Conservation (phyloP, 2,113 vertebrate species). For the Poeciliopsis occidentalis region DNA sequence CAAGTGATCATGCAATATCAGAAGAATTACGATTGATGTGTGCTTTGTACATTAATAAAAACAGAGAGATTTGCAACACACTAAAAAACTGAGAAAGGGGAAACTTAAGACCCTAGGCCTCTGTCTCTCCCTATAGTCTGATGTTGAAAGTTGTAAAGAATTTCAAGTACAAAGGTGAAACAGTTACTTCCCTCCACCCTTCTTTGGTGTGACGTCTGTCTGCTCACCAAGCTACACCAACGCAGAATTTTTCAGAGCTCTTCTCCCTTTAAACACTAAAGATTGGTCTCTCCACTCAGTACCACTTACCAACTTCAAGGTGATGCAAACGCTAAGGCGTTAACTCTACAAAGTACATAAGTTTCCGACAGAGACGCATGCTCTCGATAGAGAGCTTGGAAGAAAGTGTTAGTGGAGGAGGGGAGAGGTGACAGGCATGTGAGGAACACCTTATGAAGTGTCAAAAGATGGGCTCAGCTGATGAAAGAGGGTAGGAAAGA, state of each 20-base stretch:
- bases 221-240: constrained; percentile 58
- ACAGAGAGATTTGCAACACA: constrained; percentile 15
- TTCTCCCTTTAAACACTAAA: constrained; percentile 68
- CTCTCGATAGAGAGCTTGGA: constrained; percentile 68
- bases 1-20: neutral
- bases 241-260: constrained; percentile 53
- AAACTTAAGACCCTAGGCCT: constrained; percentile 48
- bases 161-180: constrained; percentile 61
- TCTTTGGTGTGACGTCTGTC: constrained; percentile 55
- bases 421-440: constrained; percentile 77
- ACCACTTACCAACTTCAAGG: constrained; percentile 82
- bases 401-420: constrained; percentile 73
- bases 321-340: constrained; percentile 74
- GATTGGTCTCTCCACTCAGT: constrained; percentile 69
- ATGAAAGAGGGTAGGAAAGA: constrained; percentile 77
- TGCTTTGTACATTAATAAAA: constrained; percentile 24
- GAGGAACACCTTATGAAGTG: constrained; percentile 81
- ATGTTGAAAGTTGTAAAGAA: constrained; percentile 59
- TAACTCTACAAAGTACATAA: constrained; percentile 83
- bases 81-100: constrained; percentile 20
- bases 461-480: constrained; percentile 77
- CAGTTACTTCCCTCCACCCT: constrained; percentile 38
- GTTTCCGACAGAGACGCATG: constrained; percentile 74
- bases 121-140: constrained; percentile 37
- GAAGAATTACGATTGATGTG: constrained; percentile 2